Evolutionary conservation across 2,888 invertebrate species (phyloP).

Genomic region (Hypselothyrea guttata): DNA sequence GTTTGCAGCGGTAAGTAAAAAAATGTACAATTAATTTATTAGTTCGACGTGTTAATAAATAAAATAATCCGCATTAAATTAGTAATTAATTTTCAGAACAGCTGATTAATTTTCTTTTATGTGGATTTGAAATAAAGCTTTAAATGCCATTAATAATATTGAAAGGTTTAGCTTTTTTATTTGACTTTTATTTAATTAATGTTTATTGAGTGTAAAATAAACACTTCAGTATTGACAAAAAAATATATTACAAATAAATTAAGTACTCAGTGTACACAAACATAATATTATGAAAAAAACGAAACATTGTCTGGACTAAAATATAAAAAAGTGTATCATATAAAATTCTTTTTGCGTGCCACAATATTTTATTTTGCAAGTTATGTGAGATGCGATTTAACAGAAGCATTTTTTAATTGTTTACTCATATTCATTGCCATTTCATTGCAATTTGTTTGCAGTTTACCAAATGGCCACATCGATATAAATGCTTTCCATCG

Average conservation of each 20-base stretch:
- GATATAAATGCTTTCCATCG: constrained; percentile 86
- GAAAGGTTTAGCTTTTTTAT: background rate
- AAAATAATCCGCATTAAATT: background rate
- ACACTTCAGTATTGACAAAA: background rate
- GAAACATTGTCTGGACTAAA: too few species aligned
- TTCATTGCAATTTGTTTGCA: constrained; percentile 69
- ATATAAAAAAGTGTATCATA: too few species aligned
- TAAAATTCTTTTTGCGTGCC: too few species aligned
- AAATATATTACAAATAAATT: too few species aligned
- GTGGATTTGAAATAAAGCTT: background rate
- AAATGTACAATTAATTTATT: background rate
- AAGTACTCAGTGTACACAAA: too few species aligned
- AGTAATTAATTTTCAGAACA: background rate
- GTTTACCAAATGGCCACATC: constrained; percentile 91
- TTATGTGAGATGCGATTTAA: too few species aligned
- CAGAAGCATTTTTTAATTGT: background rate
- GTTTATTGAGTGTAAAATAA: constrained; percentile 9
- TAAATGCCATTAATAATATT: constrained; percentile 3
- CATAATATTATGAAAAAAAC: too few species aligned
- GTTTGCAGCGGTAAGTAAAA: constrained; percentile 79
- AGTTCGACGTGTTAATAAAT: too few species aligned
- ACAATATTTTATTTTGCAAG: too few species aligned
- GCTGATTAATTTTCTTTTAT: background rate
- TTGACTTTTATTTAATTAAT: background rate
- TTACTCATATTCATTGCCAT: background rate